A percentile compares a stretch with the other conserved stretches of the same genome.
These are phyloP conservation scores for Meriones psammophilus DNA, from an alignment of 2,797 vertebrate genomes.

Conservation along the genomic window DNA sequence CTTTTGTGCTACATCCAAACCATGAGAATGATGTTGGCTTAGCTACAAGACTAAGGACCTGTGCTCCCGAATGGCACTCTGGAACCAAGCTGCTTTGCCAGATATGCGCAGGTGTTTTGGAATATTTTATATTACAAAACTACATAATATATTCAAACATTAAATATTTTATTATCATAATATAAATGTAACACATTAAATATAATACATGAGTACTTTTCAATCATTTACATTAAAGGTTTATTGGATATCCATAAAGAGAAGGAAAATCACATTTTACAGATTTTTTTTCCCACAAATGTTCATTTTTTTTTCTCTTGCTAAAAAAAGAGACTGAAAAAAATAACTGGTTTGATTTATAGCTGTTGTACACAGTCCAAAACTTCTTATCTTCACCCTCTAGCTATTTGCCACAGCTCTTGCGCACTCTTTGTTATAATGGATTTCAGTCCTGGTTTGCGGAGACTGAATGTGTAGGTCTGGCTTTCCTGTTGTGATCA, in stretches of 20 bases:
- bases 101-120: background rate
- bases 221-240: background rate
- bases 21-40: background rate
- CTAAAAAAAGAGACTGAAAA: background rate
- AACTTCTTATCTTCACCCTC: background rate
- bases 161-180: background rate
- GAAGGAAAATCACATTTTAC: background rate
- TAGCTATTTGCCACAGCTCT: background rate
- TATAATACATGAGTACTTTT: background rate
- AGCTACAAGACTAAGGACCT: background rate
- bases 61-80: background rate
- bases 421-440: background rate
- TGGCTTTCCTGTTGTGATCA: constrained; percentile 24
- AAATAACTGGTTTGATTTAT: constrained; percentile 45
- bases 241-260: background rate
- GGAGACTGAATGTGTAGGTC: constrained; percentile 8
- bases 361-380: background rate
- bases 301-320: background rate
- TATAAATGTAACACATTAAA: background rate
- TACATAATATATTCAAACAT: background rate
- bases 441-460: background rate
- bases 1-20: background rate
- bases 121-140: background rate
- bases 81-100: background rate
- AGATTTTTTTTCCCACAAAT: background rate